Percentiles rank a stretch among this genome's conserved stretches.
Evolutionary conservation across 1,140 invertebrate species (phyloP).

Genomic region (Acromyrmex echinatior): DNA sequence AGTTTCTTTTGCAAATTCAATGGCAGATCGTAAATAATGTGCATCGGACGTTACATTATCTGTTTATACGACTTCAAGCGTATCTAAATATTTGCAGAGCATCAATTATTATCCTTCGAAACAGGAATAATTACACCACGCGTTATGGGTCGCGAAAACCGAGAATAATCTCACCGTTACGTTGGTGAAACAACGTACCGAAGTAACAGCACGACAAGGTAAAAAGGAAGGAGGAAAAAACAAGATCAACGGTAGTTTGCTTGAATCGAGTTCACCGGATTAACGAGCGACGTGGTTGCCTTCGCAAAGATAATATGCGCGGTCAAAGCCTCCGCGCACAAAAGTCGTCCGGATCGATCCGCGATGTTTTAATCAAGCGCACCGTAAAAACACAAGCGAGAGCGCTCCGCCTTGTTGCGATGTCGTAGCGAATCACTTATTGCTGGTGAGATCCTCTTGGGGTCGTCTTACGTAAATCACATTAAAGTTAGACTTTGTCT

Average conservation of each 20-base stretch:
- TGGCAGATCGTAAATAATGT: background rate
- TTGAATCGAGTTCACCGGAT: constrained; percentile 37
- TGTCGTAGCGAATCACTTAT: constrained; percentile 13
- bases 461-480: constrained; percentile 61
- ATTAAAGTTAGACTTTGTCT: constrained; percentile 48
- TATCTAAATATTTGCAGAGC: background rate
- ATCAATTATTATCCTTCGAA: constrained; percentile 24
- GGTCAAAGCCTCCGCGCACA: background rate
- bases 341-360: background rate
- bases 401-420: constrained; percentile 11
- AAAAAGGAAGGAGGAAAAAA: constrained; percentile 19
- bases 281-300: constrained; percentile 35
- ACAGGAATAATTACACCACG: background rate
- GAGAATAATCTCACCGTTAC: constrained; percentile 15
- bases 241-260: constrained; percentile 8
- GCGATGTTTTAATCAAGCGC: constrained; percentile 61
- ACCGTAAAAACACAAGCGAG: constrained; percentile 48
- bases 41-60: background rate
- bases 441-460: constrained; percentile 27
- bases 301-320: constrained; percentile 32
- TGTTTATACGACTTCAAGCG: background rate
- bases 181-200: constrained; percentile 7
- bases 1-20: background rate
- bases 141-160: background rate
- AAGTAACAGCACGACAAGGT: background rate